Percentiles rank a stretch among this genome's conserved stretches.
Conservation (phyloP, 2,113 vertebrate genomes). For the Otis tarda region DNA sequence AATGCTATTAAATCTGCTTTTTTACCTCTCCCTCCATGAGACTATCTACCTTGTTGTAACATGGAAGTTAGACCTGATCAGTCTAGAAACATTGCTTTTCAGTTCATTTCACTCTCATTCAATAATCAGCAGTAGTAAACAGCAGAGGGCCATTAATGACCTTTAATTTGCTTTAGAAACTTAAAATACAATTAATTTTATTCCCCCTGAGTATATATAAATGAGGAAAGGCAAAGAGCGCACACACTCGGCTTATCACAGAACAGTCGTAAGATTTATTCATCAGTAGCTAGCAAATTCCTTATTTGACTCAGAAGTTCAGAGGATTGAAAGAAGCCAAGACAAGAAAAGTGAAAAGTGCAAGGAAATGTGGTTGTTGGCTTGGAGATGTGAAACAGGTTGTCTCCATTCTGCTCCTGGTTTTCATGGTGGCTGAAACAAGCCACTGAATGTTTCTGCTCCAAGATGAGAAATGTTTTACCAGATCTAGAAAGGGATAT, state of each 20-base stretch:
- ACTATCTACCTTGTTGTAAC: background rate
- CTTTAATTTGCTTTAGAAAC: conserved; percentile 5
- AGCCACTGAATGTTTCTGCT: background rate
- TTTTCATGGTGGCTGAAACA: background rate
- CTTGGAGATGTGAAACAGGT: background rate
- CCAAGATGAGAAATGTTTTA: background rate
- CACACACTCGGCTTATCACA: background rate
- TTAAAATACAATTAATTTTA: background rate
- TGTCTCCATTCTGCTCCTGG: background rate
- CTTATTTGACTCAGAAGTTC: background rate
- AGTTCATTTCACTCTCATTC: conserved; percentile 5
- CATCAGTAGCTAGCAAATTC: background rate
- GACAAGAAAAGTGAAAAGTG: background rate
- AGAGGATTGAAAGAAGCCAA: background rate
- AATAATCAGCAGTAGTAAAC: background rate
- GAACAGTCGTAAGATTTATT: background rate
- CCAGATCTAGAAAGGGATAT: background rate
- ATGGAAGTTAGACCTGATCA: background rate
- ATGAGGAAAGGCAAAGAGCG: background rate
- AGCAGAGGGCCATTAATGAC: background rate
- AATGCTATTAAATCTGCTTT: background rate
- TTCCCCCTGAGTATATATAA: background rate
- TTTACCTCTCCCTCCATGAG: background rate
- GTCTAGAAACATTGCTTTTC: background rate
- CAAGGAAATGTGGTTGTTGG: background rate